Evolutionary conservation across 2,888 invertebrate species (phyloP).

Genomic region (Autographa pulchrina): DNA sequence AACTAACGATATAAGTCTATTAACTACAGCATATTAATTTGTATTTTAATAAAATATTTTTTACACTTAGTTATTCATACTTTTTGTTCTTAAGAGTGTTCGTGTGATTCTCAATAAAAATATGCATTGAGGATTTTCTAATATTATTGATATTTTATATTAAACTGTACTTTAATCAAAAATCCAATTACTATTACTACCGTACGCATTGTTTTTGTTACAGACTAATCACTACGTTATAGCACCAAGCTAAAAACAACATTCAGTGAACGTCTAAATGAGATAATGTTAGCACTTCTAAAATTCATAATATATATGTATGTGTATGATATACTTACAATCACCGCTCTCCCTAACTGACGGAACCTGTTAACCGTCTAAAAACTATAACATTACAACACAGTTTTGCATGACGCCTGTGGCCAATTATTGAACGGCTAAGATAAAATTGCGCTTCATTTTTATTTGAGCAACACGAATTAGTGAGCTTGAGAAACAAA

Average conservation of each 20-base stretch:
- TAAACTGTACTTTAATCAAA: constrained; percentile 29
- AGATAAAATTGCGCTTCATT: constrained; percentile 19
- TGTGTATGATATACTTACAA: constrained; percentile 27
- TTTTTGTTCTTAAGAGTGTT: constrained; percentile 37
- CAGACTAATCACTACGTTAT: constrained; percentile 53
- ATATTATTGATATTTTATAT: constrained; percentile 26
- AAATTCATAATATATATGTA: constrained; percentile 15
- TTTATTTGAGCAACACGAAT: constrained; percentile 50
- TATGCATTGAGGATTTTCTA: constrained; percentile 25
- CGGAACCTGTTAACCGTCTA: neutral
- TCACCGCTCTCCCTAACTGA: constrained; percentile 8
- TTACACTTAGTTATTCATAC: constrained; percentile 12
- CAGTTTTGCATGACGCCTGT: neutral
- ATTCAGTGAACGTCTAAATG: constrained; percentile 42
- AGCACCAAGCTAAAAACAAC: constrained; percentile 67
- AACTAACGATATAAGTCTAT: constrained; percentile 37
- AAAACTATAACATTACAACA: neutral
- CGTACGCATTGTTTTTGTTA: constrained; percentile 49
- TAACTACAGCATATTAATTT: constrained; percentile 25
- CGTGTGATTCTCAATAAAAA: constrained; percentile 23
- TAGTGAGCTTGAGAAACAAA: constrained; percentile 33
- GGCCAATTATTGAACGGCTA: neutral
- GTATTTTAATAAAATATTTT: constrained; percentile 41
- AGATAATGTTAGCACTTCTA: constrained; percentile 34
- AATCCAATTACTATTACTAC: constrained; percentile 42